Evolutionary conservation across 2,888 invertebrate species (phyloP), one percentile per base, ranked within the genome.

Genomic region (Bombylius discolor): DNA sequence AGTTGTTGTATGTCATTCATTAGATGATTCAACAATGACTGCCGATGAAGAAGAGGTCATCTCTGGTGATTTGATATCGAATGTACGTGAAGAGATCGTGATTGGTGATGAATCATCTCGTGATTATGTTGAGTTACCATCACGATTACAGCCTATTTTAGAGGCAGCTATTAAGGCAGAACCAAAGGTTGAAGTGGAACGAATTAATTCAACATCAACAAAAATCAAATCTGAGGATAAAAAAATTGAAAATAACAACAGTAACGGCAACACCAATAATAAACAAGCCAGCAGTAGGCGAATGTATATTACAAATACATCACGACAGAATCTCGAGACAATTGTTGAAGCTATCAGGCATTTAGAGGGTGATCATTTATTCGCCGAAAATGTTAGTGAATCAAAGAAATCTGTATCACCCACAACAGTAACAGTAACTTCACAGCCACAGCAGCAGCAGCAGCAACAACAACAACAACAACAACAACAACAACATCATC

Each of bases 331-430:
- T 74, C 79, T 99, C 65, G 96, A 98, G 75, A 97, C 97, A 13
- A 97, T 99, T 63, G 95, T 98, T 46, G 97, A 98, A 74, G 99
- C 99, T 56, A 98, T 99, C 68, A 85, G 96, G 46, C 97, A 98
- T 71, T 77, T 99, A 63, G 98, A 99, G 72, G 97, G 97, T 47
- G 96, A 95, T 72, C 92, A 93, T 72, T 77, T 94, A 69, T 94
- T 95, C 76, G 83, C 85, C 61, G 92, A 92, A 66, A 13, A 48
- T 5, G 32, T 12, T 44, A 11, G 39, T 9, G 39, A 39, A 39
- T 9, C 11, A 4, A 39, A 39, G 11, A 39, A 39, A 47, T 8
- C 52, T 47, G 12, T 47, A 51, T 33, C 45, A 49, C 45, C 58
- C 51, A 55, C 54, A 50, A 53, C 59, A 56, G 49, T 55, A 52